Base-by-base conservation (phyloP, 2,113 vertebrate genomes). In the Eclectus roratus region DNA sequence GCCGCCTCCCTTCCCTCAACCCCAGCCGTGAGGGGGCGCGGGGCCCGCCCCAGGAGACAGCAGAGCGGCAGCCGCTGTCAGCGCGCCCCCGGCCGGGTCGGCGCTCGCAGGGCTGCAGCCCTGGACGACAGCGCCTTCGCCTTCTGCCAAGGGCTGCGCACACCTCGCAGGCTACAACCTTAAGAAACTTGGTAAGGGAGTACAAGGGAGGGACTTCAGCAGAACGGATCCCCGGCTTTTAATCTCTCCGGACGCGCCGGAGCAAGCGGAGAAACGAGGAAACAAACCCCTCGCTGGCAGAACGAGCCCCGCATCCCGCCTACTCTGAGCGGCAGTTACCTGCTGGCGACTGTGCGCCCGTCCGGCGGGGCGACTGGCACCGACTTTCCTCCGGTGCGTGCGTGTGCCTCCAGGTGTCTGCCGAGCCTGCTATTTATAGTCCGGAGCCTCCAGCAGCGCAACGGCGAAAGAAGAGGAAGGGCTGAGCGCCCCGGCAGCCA, bases 381-480 rank as follows among this genome's bases (percentile, higher is more conserved):
- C 20, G 55, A 86, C 89, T 90, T 85, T 65, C 41, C 73, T 21
- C 43, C 25, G 44, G 37, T 56, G 81, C 73, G 68, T 37, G 77
- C 3, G 41, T 41, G 94, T 79, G 49, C 10, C 76, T 21, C 58
- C 13, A 10, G 56, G 83, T 3, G 79, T 84, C 96, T 52, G 92
- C 33, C 27, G 69, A 87, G 92, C 94, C 86, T 79, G 97, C 97
- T 98, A 98, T 98, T 98, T 98, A 98, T 98, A 98, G 97, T 86
- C 55, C 65, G 13, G 73, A 94, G 97, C 95, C 90, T 91, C 73
- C 66, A 56, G 91, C 93, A 33, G 88, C 85, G 68, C 64, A 64
- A 43, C 94, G 65, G 92, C 64, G 64, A 55, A 71, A 81, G 92
- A 83, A 91, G 64, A 89, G 3, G 55, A 43, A 63, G 90, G n/a